These are phyloP conservation scores for Forbesichthys agassizii DNA, from an alignment of 2,113 vertebrate species.

Conservation along the genomic window DNA sequence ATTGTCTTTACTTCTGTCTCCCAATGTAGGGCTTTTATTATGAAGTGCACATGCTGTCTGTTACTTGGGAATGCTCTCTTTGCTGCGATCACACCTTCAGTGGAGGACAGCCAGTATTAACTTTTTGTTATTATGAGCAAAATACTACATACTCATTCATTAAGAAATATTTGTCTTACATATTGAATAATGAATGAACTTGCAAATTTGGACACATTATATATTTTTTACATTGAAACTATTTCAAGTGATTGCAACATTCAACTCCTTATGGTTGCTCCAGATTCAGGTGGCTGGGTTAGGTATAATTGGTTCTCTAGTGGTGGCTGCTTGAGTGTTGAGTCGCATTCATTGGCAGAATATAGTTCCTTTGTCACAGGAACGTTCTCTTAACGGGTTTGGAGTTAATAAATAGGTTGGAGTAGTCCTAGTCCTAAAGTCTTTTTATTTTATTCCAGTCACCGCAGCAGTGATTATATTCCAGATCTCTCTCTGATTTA, in stretches of 20 bases:
- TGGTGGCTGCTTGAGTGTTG: not conserved
- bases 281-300: not conserved
- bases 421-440: not conserved
- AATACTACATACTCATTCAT: not conserved
- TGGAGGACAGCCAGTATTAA: not conserved
- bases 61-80: not conserved
- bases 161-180: not conserved
- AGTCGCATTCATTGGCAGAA: not conserved
- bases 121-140: not conserved
- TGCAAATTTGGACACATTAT: not conserved
- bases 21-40: conserved; percentile 10
- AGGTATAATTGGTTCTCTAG: not conserved
- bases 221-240: not conserved
- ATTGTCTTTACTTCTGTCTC: not conserved
- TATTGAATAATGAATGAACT: not conserved
- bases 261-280: not conserved
- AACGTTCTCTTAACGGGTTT: not conserved
- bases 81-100: not conserved
- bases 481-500: no score
- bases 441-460: no score
- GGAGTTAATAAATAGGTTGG: conserved; percentile 1
- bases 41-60: conserved; percentile 3
- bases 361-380: not conserved
- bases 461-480: no score
- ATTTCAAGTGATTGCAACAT: conserved; percentile 2